Base-by-base conservation (phyloP, 2,797 vertebrate genomes). In the Octomys mimax region DNA sequence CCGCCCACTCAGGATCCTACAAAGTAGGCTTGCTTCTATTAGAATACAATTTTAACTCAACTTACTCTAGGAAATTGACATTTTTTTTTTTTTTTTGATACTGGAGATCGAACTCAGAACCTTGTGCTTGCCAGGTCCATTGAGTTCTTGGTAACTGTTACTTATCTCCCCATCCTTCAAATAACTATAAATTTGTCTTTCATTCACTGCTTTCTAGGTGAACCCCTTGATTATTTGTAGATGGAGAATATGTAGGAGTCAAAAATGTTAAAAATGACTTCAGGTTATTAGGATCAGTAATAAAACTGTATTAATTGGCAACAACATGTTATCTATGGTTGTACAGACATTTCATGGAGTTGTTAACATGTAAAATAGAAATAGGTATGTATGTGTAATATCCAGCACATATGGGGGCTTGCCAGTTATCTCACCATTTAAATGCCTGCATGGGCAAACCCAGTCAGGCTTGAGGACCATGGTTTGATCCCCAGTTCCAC, bases 211-310 rank as follows among this genome's bases (percentile, higher is more conserved):
- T 54, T 59, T 71, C 18, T 42, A 54, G 61, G 1, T 18, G 94
- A 93, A 28, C 26, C 13, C 39, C 11, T 36, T 77, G 21, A 61
- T 66, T 89, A n/a, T 42, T 54, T 71, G 39, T 84, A 77, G 24
- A 14, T 3, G 54, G 42, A 13, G 6, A 61, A 13, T 87, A 42
- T 81, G 62, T 39, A 5, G 36, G 11, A 1, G 3, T 52, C 31
- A 68, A 78, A 94, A 31, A n/a, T 54, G 36, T 66, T 93, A 70
- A 94, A 92, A 91, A 83, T 93, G 26, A 82, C 33, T 36, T 71
- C n/a, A 75, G 21, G 6, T 64, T 77, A 78, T 46, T 89, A 1
- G 5, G 78, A 84, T 68, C 73, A 62, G 75, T 79, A 86, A 94
- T 62, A 26, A 8, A 6, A 59, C 2, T 12, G 26, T 54, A 22